Evolutionary conservation across 2,113 vertebrate species (phyloP).

Genomic region (Damaliscus lunatus): DNA sequence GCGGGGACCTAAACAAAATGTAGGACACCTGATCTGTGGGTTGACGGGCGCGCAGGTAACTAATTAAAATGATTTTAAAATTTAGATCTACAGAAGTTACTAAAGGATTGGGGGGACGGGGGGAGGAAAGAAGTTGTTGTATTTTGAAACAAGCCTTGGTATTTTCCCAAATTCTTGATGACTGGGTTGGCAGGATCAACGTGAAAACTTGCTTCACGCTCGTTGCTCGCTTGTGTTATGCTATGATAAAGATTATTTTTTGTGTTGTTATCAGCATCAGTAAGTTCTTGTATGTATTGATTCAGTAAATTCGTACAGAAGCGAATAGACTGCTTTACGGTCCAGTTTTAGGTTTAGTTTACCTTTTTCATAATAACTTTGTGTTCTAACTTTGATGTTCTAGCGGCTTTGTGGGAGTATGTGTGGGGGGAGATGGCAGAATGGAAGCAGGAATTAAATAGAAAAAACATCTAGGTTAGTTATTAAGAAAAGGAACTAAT

Average conservation of each 20-base stretch:
- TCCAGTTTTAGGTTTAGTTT: neutral
- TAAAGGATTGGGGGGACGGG: neutral
- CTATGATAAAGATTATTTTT: neutral
- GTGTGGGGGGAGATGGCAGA: neutral
- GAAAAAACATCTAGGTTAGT: slow-evolving; percentile 22
- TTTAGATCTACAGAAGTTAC: slow-evolving; percentile 58
- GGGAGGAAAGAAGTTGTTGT: neutral
- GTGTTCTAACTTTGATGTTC: slow-evolving; percentile 45
- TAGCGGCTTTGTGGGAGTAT: neutral
- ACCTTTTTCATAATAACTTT: neutral
- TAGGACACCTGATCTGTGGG: slow-evolving; percentile 65
- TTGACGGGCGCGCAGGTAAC: slow-evolving; percentile 46
- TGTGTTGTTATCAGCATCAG: neutral
- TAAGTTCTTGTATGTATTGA: neutral
- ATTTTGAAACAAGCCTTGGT: neutral
- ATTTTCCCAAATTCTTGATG: slow-evolving; percentile 34
- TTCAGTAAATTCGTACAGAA: neutral
- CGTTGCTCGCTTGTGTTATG: neutral
- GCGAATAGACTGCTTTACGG: neutral
- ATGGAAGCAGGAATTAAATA: neutral
- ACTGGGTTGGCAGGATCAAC: slow-evolving; percentile 3
- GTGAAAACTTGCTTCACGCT: slow-evolving; percentile 22
- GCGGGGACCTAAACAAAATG: slow-evolving; percentile 75
- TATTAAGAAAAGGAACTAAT: slow-evolving; percentile 12
- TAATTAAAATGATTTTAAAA: slow-evolving; percentile 42